phyloP scores from a whole-genome alignment of 2,888 invertebrate species.

The Netelia virgata region DNA sequence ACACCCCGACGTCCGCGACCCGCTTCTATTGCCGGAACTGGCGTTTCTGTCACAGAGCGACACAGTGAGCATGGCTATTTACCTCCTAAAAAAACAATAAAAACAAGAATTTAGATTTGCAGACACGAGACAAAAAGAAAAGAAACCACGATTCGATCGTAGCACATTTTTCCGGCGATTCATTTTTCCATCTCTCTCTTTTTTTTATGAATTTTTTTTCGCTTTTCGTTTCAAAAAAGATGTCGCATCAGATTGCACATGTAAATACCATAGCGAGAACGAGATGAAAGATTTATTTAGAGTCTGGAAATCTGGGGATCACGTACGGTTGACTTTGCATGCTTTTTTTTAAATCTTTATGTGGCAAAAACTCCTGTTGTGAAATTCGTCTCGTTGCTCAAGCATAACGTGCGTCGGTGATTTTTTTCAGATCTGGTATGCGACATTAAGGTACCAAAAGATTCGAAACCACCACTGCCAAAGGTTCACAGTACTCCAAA shows the following conservation, averaged over 20 bases:
- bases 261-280: slow-evolving; percentile 74
- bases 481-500: slow-evolving; percentile 85
- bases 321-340: neutral
- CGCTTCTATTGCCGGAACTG: slow-evolving; percentile 94
- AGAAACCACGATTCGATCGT: slow-evolving; percentile 19
- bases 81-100: slow-evolving; percentile 61
- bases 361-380: no score
- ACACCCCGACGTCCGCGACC: slow-evolving; percentile 91
- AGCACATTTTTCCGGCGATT: slow-evolving; percentile 35
- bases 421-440: slow-evolving; percentile 77
- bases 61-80: slow-evolving; percentile 85
- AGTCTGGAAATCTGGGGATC: neutral
- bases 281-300: slow-evolving; percentile 83
- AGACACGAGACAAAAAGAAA: neutral
- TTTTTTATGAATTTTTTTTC: slow-evolving; percentile 52
- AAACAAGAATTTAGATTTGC: neutral
- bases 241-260: slow-evolving; percentile 78
- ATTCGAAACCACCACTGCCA: slow-evolving; percentile 89
- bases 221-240: slow-evolving; percentile 55
- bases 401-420: neutral
- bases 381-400: slow-evolving; percentile 63
- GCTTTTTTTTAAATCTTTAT: neutral
- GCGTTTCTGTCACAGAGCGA: slow-evolving; percentile 88
- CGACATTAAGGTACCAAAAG: slow-evolving; percentile 85
- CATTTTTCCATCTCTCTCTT: slow-evolving; percentile 43